A percentile compares a stretch with the other conserved stretches of the same genome.
These are phyloP conservation scores for Pangasius mekongensis DNA, from an alignment of 2,797 vertebrate species.

Conservation along the genomic window DNA sequence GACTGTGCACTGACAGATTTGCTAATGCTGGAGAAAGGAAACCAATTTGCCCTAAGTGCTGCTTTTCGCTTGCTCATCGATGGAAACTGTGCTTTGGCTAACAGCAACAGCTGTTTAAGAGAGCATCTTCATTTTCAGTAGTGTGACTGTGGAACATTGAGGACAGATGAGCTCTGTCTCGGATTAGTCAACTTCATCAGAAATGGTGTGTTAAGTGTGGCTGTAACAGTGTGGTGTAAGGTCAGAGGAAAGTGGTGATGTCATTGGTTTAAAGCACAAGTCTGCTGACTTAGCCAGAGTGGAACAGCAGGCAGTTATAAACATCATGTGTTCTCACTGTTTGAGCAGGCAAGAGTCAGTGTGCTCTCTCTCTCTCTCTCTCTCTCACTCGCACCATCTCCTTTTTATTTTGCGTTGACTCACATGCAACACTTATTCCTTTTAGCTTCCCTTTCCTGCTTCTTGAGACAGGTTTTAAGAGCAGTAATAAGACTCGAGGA, in stretches of 20 bases:
- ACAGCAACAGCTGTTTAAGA: slow-evolving; percentile 23
- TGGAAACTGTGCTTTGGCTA: neutral
- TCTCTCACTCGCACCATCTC: too few species aligned
- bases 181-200: neutral
- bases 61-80: slow-evolving; percentile 13
- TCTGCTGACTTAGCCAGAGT: slow-evolving; percentile 51
- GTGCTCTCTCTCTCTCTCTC: slow-evolving; percentile 15
- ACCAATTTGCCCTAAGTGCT: slow-evolving; percentile 29
- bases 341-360: slow-evolving; percentile 60
- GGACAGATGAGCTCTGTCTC: slow-evolving; percentile 21
- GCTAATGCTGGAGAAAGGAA: slow-evolving; percentile 26
- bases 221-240: neutral
- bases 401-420: neutral
- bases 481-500: neutral
- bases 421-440: neutral
- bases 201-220: neutral
- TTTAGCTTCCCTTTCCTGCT: neutral
- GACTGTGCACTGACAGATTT: slow-evolving; percentile 5
- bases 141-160: slow-evolving; percentile 6
- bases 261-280: slow-evolving; percentile 53
- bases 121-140: neutral
- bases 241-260: slow-evolving; percentile 64
- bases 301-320: slow-evolving; percentile 59
- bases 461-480: neutral
- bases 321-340: slow-evolving; percentile 43